Conservation (phyloP, 2,113 vertebrate species). For the Halichoeres trimaculatus region DNA sequence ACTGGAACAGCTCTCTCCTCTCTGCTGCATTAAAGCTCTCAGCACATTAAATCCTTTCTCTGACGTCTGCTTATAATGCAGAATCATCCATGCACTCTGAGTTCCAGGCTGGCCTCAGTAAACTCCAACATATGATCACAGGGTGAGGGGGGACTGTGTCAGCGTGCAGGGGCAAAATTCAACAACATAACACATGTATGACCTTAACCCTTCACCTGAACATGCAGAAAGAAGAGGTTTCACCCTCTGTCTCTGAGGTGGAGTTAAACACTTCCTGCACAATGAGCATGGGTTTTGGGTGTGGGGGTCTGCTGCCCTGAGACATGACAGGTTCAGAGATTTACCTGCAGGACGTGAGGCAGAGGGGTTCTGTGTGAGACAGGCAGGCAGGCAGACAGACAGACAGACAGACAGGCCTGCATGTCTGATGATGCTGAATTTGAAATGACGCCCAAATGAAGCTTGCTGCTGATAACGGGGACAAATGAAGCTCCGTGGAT, state of each 20-base stretch:
- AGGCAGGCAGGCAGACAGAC: not conserved
- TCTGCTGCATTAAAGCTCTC: not conserved
- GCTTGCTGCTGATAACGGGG: not conserved
- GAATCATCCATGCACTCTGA: not conserved
- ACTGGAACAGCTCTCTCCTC: not conserved
- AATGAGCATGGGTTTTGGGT: no score
- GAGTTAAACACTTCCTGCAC: not conserved
- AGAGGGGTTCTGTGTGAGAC: not conserved
- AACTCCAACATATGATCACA: not conserved
- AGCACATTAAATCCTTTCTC: not conserved
- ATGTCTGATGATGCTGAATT: conserved; percentile 56
- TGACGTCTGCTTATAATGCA: not conserved
- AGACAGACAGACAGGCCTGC: conserved; percentile 38
- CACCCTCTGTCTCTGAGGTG: not conserved
- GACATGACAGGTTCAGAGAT: not conserved
- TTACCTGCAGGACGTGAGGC: not conserved
- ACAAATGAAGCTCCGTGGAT: no score
- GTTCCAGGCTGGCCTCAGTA: not conserved
- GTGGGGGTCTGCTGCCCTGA: no score
- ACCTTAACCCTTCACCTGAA: no score
- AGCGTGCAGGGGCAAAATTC: no score
- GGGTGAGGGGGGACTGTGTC: no score
- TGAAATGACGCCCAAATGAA: conserved; percentile 23
- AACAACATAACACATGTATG: no score
- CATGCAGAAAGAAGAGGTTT: no score